Evolutionary conservation across 2,113 vertebrate species (phyloP).

Genomic region (Gallinago paraguaiae): DNA sequence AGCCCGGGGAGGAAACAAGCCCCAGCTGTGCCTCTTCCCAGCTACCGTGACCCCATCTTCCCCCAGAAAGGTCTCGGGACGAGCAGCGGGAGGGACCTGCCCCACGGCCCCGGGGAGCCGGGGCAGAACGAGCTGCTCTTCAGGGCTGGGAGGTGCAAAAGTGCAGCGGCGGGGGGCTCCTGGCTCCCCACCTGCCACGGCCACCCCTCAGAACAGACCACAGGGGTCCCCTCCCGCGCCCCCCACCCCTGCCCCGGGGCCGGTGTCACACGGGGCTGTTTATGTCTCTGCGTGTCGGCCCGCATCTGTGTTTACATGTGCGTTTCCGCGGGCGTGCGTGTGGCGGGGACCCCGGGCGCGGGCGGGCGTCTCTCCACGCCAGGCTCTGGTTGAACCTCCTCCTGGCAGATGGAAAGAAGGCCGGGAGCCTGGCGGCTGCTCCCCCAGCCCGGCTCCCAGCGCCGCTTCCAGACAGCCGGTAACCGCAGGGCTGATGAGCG

Average conservation of each 20-base stretch:
- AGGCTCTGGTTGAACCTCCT: conserved; percentile 13
- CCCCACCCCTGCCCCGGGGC: background rate
- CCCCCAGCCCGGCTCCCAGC: background rate
- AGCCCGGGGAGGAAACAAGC: background rate
- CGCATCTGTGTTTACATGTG: conserved; percentile 41
- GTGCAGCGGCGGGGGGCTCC: rapidly evolving
- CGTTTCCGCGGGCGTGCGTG: conserved; percentile 13
- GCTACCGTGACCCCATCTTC: background rate
- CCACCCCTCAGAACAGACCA: rapidly evolving
- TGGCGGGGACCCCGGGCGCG: background rate
- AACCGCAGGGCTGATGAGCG: conserved; percentile 46
- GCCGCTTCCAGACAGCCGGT: conserved; percentile 14
- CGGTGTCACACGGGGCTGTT: background rate
- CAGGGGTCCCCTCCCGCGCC: background rate
- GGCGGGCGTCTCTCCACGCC: background rate
- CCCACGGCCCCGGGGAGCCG: rapidly evolving
- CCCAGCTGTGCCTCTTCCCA: conserved; percentile 38
- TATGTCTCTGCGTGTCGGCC: background rate
- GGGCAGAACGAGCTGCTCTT: background rate
- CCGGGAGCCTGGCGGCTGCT: conserved; percentile 48
- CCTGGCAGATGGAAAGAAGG: conserved; percentile 32
- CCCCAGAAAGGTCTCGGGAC: background rate
- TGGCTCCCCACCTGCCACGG: rapidly evolving
- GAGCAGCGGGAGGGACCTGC: background rate
- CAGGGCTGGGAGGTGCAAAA: rapidly evolving